These are phyloP conservation scores for Lucilia cuprina DNA, from an alignment of 1,140 invertebrate genomes.

Conservation along the genomic window DNA sequence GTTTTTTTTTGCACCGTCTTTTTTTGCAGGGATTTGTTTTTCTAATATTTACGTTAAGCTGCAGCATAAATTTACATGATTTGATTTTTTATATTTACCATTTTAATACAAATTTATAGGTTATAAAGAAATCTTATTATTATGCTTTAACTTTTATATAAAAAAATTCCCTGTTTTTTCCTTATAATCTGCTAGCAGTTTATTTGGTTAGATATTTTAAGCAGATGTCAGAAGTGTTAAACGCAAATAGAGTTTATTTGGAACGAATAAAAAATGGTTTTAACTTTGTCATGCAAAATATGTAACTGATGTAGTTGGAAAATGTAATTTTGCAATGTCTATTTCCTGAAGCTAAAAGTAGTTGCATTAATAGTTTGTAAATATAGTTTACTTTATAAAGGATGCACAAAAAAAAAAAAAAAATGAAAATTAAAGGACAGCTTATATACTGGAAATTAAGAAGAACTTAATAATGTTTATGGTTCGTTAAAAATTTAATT, in stretches of 20 bases:
- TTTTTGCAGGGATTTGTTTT: conserved; percentile 21
- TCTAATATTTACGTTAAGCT: conserved; percentile 24
- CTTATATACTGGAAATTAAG: too few species aligned
- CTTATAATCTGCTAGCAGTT: background rate
- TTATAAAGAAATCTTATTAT: conserved; percentile 1
- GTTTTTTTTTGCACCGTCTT: background rate
- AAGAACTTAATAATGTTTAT: background rate
- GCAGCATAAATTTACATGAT: conserved; percentile 31
- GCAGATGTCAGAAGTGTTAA: background rate
- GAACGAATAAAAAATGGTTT: background rate
- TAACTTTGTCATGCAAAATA: too few species aligned
- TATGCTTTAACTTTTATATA: background rate
- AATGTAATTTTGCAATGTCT: background rate
- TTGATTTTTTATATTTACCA: background rate
- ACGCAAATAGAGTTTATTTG: background rate
- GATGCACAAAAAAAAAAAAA: too few species aligned
- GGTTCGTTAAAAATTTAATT: too few species aligned
- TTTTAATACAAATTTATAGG: conserved; percentile 17
- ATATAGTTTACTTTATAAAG: background rate
- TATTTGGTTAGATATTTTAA: background rate
- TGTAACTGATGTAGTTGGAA: background rate
- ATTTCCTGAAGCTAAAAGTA: background rate
- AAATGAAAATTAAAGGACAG: background rate
- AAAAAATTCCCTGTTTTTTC: background rate
- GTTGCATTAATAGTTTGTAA: background rate